Evolutionary conservation across 2,797 vertebrate species (phyloP).

Genomic region (Nothura maculosa): DNA sequence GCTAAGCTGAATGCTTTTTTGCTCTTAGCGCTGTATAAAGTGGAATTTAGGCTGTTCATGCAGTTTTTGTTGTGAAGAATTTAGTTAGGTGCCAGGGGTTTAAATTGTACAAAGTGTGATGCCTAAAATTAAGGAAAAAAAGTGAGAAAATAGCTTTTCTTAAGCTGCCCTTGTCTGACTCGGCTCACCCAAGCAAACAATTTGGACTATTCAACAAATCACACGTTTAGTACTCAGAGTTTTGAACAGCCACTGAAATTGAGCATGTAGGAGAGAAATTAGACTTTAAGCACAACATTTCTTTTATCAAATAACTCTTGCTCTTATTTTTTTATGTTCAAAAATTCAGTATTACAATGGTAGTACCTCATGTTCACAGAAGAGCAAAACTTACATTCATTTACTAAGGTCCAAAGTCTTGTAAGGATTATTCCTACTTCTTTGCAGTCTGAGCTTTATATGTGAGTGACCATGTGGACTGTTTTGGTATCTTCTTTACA

Average conservation of each 20-base stretch:
- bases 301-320: background rate
- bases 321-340: background rate
- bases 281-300: background rate
- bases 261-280: background rate
- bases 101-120: constrained; percentile 6
- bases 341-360: background rate
- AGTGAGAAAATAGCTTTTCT: constrained; percentile 6
- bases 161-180: background rate
- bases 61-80: constrained; percentile 6
- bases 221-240: background rate
- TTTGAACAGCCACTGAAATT: background rate
- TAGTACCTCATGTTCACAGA: background rate
- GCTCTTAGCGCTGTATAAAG: background rate
- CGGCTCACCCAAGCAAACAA: background rate
- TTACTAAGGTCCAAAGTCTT: background rate
- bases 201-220: background rate
- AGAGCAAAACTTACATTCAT: background rate
- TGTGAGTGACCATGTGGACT: background rate
- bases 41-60: background rate
- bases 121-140: constrained; percentile 18
- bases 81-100: background rate
- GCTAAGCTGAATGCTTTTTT: background rate
- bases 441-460: background rate
- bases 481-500: accelerated
- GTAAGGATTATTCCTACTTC: background rate